Percentiles rank a stretch among this genome's conserved stretches.
Evolutionary conservation across 2,888 invertebrate species (phyloP).

Genomic region (Melanargia galathea): DNA sequence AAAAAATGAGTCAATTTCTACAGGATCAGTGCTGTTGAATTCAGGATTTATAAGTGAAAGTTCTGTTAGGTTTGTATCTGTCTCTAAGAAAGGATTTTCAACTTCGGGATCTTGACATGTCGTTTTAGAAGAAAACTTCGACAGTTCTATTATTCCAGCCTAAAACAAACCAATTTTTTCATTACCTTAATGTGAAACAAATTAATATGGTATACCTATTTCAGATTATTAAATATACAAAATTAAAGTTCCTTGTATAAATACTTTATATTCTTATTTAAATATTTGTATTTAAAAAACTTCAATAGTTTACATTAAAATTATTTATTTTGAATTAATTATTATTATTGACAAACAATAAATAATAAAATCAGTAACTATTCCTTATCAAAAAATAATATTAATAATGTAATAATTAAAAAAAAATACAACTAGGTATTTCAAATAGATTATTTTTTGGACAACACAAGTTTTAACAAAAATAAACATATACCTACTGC

Average conservation of each 20-base stretch:
- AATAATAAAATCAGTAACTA: too few species aligned
- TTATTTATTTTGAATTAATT: too few species aligned
- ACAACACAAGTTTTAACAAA: too few species aligned
- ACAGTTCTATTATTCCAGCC: constrained; percentile 22
- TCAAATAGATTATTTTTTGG: too few species aligned
- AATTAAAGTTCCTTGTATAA: background rate
- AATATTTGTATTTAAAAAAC: background rate
- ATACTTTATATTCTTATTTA: background rate
- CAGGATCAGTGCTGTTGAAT: constrained; percentile 8
- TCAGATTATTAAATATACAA: too few species aligned
- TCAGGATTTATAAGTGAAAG: constrained; percentile 11
- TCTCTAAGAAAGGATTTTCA: constrained; percentile 13
- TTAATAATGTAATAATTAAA: background rate
- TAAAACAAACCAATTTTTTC: constrained; percentile 24
- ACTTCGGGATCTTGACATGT: constrained; percentile 18
- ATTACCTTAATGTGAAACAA: constrained; percentile 10
- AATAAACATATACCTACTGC: too few species aligned
- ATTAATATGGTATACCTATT: background rate
- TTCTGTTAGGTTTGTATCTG: constrained; percentile 7
- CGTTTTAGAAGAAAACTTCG: constrained; percentile 19
- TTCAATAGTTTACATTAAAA: background rate
- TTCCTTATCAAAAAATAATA: too few species aligned
- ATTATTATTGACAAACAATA: background rate
- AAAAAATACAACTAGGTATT: too few species aligned
- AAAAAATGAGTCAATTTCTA: constrained; percentile 27